Evolutionary conservation across 2,888 invertebrate species (phyloP), one percentile per base, ranked within the genome.

Genomic region (Boloria selene): DNA sequence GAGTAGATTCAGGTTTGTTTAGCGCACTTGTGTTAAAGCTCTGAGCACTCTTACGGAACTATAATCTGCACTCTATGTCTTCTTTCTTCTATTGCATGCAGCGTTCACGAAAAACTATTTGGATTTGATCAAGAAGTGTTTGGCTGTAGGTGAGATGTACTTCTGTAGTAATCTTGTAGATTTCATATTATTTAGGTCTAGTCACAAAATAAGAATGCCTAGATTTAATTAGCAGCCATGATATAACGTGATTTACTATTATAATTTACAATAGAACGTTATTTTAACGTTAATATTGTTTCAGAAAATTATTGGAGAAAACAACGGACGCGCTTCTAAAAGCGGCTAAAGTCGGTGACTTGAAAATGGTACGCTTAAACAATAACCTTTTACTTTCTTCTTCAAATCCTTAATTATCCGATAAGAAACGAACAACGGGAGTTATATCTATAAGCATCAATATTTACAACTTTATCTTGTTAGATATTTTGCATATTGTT

Each of bases 341-440:
- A 90, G 97, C 97, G 71, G 97, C 97, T 55, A 97, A 96, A 93
- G 93, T 93, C 77, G 97, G 97, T 71, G 96, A 97, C 89, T 91
- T 97, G 69, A 94, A 94, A 92, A 93, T 94, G 93, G 96, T 96
- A 93, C 93, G 92, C 50, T 18, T 64, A 45, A 64, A 64, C 52
- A 52, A 59, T 64, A 52, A 31, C 44, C 52, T 17, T 26, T 16
- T 52, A 17, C 38, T 26, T 44, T 64, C 45, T 51, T 56, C 38
- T 22, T 47, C 38, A 38, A 64, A 64, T 64, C 50, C 45, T 59
- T 59, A 18, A 65, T 65, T 45, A 49, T 56, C 61, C 14, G 45
- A 58, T 52, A 49, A 49, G 13, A 42, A n/a, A 50, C 31, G 16
- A 22, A 4, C 10, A 53, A 50, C 52, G 38, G 31, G 13, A 22